Conservation (phyloP, 2,797 vertebrate species). For the Melanotaenia parkinsoni region DNA sequence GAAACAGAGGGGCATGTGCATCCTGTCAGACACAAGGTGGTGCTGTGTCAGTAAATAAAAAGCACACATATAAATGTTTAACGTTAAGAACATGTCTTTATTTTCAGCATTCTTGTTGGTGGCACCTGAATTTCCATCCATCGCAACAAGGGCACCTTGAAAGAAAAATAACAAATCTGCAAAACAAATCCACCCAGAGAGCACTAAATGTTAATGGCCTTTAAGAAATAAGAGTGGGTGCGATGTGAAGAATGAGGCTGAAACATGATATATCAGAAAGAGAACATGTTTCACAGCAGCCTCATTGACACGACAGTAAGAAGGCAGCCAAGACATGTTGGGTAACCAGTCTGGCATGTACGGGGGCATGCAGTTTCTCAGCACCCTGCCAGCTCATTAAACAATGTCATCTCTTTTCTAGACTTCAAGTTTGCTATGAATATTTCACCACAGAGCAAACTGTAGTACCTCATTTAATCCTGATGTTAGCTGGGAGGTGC, state of each 20-base stretch:
- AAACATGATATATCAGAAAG: conserved; percentile 65
- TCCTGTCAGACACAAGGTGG: conserved; percentile 65
- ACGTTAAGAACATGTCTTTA: conserved; percentile 11
- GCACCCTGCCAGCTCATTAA: conserved; percentile 52
- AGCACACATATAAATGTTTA: conserved; percentile 6
- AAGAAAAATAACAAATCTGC: conserved; percentile 49
- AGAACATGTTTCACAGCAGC: conserved; percentile 59
- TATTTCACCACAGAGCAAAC: conserved; percentile 71
- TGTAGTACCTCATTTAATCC: conserved; percentile 51
- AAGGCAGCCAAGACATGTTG: conserved; percentile 48
- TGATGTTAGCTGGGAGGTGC: conserved; percentile 32
- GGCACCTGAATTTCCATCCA: conserved; percentile 20
- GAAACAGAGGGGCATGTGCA: conserved; percentile 20
- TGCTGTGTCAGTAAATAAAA: conserved; percentile 41
- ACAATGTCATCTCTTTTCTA: conserved; percentile 49
- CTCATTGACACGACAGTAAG: conserved; percentile 47
- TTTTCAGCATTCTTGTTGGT: conserved; percentile 14
- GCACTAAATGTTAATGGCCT: conserved; percentile 77
- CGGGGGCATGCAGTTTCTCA: conserved; percentile 24
- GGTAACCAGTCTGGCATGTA: conserved; percentile 42
- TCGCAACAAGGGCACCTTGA: conserved; percentile 33
- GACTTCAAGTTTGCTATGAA: conserved; percentile 67
- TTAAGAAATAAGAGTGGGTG: conserved; percentile 58
- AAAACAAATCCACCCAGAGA: conserved; percentile 56
- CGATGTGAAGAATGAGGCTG: conserved; percentile 56